Base-by-base conservation (phyloP, 2,888 invertebrate species). In the Quadriops clusia region DNA sequence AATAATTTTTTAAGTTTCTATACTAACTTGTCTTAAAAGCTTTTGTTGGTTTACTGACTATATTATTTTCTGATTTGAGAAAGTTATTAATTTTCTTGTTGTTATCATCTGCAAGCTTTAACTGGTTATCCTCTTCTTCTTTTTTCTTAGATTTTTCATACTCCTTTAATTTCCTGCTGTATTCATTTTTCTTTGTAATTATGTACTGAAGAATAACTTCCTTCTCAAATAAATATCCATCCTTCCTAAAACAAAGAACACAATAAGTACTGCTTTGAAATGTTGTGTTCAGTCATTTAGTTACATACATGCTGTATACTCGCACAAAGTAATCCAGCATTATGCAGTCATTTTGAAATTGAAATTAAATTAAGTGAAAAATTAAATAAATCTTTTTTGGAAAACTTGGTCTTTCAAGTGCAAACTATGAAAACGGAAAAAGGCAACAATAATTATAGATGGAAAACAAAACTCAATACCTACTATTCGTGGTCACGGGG, bases 121-220 rank as follows among this genome's bases (percentile, higher is more conserved):
- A 79, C 8, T 73, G 68, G 30, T 72, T 57, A 50, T 87, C 80
- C 8, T 70, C 65, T 43, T 82, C 73, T 40, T 84, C 77, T 45
- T 75, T 76, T 42, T 77, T 77, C 45, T 85, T 77, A 48, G 91
- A 78, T 43, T 79, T 84, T 52, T 94, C 91, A 59, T 80, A 98
- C 52, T 89, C 89, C 53, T 95, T 95, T 44, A 93, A 44, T 57
- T 89, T 84, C 24, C 86, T 74, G 6, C 77, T 77, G 52, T 86
- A 84, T 57, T 93, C 91, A 49, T 77, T 85, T 58, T 97, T 98
- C 60, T 94, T 93, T 2, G 87, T 75, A 13, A 98, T 73, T 32
- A 98, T 82, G 46, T 95, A 97, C 53, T 94, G 85, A 3, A 98
- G 62, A 46, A 99, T 87, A 2, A 94, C 85, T 67, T 97, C 94